phyloP scores from a whole-genome alignment of 1,140 invertebrate genomes.

The Teleopsis dalmanni region DNA sequence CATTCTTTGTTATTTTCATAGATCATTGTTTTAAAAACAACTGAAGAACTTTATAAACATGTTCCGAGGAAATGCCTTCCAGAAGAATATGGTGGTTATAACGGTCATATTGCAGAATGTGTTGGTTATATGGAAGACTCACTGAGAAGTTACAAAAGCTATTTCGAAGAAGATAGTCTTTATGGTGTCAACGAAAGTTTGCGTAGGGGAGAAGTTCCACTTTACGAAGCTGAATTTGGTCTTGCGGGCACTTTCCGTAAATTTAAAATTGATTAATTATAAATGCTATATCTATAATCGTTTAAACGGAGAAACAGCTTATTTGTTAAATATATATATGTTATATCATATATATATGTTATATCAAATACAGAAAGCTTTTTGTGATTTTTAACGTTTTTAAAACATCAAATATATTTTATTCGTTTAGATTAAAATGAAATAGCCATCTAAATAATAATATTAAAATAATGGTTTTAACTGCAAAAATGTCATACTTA shows the following conservation, averaged over 20 bases:
- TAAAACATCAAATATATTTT: background rate
- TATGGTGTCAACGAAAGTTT: constrained; percentile 51
- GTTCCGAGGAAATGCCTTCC: constrained; percentile 49
- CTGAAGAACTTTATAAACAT: constrained; percentile 45
- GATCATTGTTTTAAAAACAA: constrained; percentile 32
- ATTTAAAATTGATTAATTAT: constrained; percentile 42
- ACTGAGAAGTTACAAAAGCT: constrained; percentile 45
- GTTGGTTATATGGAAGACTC: constrained; percentile 52
- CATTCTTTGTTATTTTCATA: background rate
- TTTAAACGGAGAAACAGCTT: background rate
- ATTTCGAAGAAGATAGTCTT: constrained; percentile 49
- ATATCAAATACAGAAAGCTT: too few relatives aligned
- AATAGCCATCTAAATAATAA: background rate
- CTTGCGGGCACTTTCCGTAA: constrained; percentile 55
- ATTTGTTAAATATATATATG: too few relatives aligned
- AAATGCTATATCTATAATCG: background rate
- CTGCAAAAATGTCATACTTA: too few relatives aligned
- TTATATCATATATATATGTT: too few relatives aligned
- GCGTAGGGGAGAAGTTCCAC: constrained; percentile 52
- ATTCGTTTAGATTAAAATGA: background rate
- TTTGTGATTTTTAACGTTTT: background rate
- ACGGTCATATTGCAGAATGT: constrained; percentile 45
- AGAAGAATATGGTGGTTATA: constrained; percentile 52
- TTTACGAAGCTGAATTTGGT: constrained; percentile 52
- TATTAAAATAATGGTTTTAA: background rate